These are phyloP conservation scores for Epinephelus lanceolatus DNA, from an alignment of 2,113 vertebrate genomes.

Conservation along the genomic window DNA sequence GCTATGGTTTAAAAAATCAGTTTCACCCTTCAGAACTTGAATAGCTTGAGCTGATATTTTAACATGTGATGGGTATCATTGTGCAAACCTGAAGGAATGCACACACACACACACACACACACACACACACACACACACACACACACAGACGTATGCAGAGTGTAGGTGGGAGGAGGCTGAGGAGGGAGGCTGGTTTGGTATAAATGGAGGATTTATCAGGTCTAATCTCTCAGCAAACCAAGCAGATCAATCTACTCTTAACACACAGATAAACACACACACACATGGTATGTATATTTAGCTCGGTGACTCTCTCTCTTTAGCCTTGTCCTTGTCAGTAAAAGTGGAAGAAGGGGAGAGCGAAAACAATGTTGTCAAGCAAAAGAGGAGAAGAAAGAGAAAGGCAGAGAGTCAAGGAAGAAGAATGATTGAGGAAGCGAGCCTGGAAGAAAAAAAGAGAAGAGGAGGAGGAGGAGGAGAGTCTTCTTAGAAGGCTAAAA, in stretches of 20 bases:
- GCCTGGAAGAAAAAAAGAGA: conserved; percentile 54
- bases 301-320: conserved; percentile 37
- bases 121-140: not conserved
- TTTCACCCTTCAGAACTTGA: not conserved
- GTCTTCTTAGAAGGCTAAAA: conserved; percentile 83
- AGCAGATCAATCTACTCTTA: conserved; percentile 71
- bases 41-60: not conserved
- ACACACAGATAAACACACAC: conserved; percentile 41
- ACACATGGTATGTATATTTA: conserved; percentile 74
- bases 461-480: conserved; percentile 61
- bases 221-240: conserved; percentile 78
- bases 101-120: not conserved
- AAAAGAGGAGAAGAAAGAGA: conserved; percentile 29
- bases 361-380: conserved; percentile 60
- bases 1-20: not conserved
- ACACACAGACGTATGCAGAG: conserved; percentile 7
- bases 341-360: conserved; percentile 37
- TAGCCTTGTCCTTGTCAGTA: conserved; percentile 45
- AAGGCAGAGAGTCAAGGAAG: conserved; percentile 30
- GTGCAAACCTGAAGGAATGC: conserved; percentile 27
- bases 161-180: conserved; percentile 49
- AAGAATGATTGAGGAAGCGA: conserved; percentile 57
- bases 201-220: conserved; percentile 74
- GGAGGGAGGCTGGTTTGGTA: conserved; percentile 42
- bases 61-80: not conserved